A percentile compares a stretch with the other conserved stretches of the same genome.
Evolutionary conservation across 2,113 vertebrate species (phyloP).

Genomic region (Suncus etruscus): DNA sequence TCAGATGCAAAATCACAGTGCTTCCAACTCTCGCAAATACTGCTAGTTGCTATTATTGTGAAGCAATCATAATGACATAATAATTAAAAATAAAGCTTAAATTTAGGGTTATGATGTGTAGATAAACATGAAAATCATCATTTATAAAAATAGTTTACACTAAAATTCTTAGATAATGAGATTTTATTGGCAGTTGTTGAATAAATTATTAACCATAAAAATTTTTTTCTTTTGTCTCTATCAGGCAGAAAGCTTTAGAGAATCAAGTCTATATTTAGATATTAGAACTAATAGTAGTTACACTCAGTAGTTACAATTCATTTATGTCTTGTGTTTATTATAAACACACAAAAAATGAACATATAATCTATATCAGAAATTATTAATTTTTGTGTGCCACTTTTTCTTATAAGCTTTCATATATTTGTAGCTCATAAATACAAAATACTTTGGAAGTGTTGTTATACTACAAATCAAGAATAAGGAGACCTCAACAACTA

Average conservation of each 20-base stretch:
- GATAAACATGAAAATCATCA: constrained; percentile 4
- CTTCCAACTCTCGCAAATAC: constrained; percentile 56
- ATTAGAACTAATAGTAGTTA: constrained; percentile 14
- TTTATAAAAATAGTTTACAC: constrained; percentile 14
- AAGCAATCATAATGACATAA: constrained; percentile 40
- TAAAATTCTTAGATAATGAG: constrained; percentile 22
- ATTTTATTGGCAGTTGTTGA: constrained; percentile 32
- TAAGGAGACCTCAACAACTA: background rate
- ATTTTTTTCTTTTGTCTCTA: constrained; percentile 20
- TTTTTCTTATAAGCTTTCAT: constrained; percentile 1
- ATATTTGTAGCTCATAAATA: constrained; percentile 6
- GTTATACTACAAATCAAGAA: constrained; percentile 41
- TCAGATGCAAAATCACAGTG: constrained; percentile 25
- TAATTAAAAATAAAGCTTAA: constrained; percentile 59
- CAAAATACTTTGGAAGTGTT: constrained; percentile 24
- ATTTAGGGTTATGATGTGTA: constrained; percentile 39
- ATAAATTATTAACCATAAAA: constrained; percentile 19
- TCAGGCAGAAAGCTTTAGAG: constrained; percentile 39
- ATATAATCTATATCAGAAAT: constrained; percentile 38
- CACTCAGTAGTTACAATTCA: background rate
- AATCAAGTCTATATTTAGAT: constrained; percentile 8
- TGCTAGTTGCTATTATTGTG: constrained; percentile 10
- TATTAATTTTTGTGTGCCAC: constrained; percentile 32
- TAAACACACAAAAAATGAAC: constrained; percentile 31
- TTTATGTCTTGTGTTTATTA: constrained; percentile 36